Percentiles rank a stretch among this genome's conserved stretches.
Evolutionary conservation across 1,140 invertebrate species (phyloP).

Genomic region (Lithobius niger): DNA sequence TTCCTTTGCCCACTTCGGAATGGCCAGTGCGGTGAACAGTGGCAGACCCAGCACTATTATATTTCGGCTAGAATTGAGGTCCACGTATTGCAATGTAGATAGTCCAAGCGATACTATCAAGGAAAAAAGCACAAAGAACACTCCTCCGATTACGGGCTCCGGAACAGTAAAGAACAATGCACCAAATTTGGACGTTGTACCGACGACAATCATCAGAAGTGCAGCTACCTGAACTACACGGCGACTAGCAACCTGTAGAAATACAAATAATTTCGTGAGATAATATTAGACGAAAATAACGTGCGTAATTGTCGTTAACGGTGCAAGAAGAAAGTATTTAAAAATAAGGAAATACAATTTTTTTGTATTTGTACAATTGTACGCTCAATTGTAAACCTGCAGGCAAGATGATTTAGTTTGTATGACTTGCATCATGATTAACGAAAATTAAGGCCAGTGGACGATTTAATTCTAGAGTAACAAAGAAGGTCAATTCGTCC

Average conservation of each 20-base stretch:
- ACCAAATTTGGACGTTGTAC: constrained; percentile 22
- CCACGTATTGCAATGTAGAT: constrained; percentile 30
- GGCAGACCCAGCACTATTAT: constrained; percentile 32
- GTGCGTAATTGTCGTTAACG: no score
- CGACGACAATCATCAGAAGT: constrained; percentile 24
- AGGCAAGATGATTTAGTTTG: no score
- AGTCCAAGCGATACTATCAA: constrained; percentile 65
- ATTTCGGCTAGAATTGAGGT: constrained; percentile 31
- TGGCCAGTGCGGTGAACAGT: constrained; percentile 28
- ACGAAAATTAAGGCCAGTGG: no score
- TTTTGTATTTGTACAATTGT: no score
- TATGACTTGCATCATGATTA: no score
- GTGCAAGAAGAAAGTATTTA: no score
- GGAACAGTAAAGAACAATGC: constrained; percentile 33
- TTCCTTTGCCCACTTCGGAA: constrained; percentile 27
- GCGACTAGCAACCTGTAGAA: constrained; percentile 58
- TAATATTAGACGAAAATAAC: no score
- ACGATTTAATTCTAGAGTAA: no score
- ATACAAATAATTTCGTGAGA: no score
- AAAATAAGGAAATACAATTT: no score
- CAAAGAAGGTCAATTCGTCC: no score
- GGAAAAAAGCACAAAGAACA: constrained; percentile 75
- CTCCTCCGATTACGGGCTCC: constrained; percentile 43
- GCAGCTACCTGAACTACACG: constrained; percentile 58
- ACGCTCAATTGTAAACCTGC: no score